Percentiles rank a stretch among this genome's conserved stretches.
These are phyloP conservation scores for Melanerpes formicivorus DNA, from an alignment of 2,113 vertebrate genomes.

Conservation along the genomic window DNA sequence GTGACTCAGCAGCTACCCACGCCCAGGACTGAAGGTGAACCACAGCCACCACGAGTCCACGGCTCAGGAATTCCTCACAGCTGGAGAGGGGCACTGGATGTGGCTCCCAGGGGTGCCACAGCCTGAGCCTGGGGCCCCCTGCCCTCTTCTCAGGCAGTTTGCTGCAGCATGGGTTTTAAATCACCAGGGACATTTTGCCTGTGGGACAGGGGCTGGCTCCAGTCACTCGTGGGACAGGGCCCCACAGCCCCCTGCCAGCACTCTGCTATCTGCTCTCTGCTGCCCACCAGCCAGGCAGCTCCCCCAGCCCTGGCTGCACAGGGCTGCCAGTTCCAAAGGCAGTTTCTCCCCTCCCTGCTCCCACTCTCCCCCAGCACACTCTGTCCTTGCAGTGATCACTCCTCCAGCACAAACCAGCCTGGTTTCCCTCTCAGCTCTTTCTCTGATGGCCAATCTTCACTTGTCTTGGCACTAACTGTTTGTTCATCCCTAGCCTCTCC, in stretches of 20 bases:
- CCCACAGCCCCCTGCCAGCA: fast-evolving
- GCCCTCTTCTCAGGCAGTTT: background rate
- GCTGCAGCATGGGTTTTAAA: background rate
- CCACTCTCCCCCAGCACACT: background rate
- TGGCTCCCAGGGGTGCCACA: fast-evolving
- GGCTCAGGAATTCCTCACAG: background rate
- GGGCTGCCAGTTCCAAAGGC: background rate
- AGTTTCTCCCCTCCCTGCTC: background rate
- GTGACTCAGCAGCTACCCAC: background rate
- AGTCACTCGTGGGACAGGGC: background rate
- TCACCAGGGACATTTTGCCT: background rate
- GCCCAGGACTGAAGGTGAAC: fast-evolving
- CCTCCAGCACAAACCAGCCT: background rate
- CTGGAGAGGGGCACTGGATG: fast-evolving
- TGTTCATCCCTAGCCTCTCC: background rate
- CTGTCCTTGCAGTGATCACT: fast-evolving
- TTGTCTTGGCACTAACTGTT: background rate
- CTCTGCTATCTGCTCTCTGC: fast-evolving
- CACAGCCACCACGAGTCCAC: fast-evolving
- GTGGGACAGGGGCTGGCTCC: fast-evolving
- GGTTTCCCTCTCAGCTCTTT: background rate
- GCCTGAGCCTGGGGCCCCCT: background rate
- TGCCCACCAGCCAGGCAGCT: fast-evolving
- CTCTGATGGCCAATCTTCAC: background rate
- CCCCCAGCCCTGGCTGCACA: fast-evolving